Evolutionary conservation across 1,140 invertebrate species (phyloP).

Genomic region (Pachypeltis micranthus): DNA sequence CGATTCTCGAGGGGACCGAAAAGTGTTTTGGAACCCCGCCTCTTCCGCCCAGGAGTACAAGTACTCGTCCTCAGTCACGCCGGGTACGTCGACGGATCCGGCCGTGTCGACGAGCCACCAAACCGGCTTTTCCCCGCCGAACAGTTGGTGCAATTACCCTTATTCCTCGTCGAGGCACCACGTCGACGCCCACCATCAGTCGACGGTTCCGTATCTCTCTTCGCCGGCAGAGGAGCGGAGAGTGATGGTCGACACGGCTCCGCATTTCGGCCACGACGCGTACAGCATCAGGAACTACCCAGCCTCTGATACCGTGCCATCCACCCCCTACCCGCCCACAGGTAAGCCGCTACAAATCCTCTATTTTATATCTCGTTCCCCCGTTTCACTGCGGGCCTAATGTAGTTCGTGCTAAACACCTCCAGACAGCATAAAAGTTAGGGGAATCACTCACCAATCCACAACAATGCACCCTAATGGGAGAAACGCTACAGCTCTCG

Average conservation of each 20-base stretch:
- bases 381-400: no score
- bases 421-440: no score
- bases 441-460: no score
- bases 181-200: constrained; percentile 42
- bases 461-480: no score
- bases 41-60: constrained; percentile 47
- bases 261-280: constrained; percentile 53
- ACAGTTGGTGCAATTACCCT: constrained; percentile 61
- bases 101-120: constrained; percentile 52
- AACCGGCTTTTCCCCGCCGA: constrained; percentile 43
- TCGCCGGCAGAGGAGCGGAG: constrained; percentile 13
- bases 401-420: no score
- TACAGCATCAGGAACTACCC: constrained; percentile 64
- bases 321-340: constrained; percentile 66
- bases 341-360: constrained; percentile 40
- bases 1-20: constrained; percentile 40
- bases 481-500: no score
- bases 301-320: constrained; percentile 57
- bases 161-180: constrained; percentile 45
- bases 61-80: constrained; percentile 39
- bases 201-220: constrained; percentile 26
- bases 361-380: no score
- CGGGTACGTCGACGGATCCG: constrained; percentile 41
- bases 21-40: constrained; percentile 58
- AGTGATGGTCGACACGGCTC: constrained; percentile 39